Evolutionary conservation across 92 coral and sea anemone genomes (phyloP).

Genomic region (Muricea muricata): DNA sequence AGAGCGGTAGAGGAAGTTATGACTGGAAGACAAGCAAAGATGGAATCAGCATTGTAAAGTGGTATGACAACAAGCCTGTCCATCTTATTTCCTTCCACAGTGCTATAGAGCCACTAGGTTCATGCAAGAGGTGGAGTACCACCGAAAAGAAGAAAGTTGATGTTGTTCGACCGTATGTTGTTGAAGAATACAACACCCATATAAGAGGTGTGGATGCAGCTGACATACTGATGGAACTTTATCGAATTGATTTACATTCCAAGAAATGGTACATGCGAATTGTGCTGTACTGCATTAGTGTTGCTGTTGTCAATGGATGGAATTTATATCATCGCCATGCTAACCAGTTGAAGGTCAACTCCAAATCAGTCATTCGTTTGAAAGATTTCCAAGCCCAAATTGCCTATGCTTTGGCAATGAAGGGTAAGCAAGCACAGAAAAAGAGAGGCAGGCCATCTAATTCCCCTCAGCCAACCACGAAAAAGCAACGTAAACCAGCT

Average conservation of each 20-base stretch:
- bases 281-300: constrained; percentile 27
- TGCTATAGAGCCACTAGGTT: not conserved
- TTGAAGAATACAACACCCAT: constrained; percentile 19
- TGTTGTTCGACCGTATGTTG: not conserved
- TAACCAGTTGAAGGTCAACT: constrained; percentile 31
- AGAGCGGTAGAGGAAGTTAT: not conserved
- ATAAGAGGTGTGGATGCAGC: constrained; percentile 38
- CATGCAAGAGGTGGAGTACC: not conserved
- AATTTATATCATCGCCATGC: constrained; percentile 18
- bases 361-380: constrained; percentile 15
- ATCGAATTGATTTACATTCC: constrained; percentile 5
- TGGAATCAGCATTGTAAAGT: not conserved
- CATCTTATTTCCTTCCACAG: not conserved
- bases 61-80: not conserved
- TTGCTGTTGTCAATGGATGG: constrained; percentile 46
- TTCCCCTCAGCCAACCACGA: not conserved
- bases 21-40: not conserved
- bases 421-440: not conserved
- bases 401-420: not conserved
- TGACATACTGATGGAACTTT: constrained; percentile 21
- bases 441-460: constrained; percentile 28
- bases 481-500: constrained; percentile 41
- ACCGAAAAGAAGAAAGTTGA: not conserved
- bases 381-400: constrained; percentile 33
- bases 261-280: constrained; percentile 41